Evolutionary conservation across 1,140 invertebrate species (phyloP).

Genomic region (Cephus cinctus): DNA sequence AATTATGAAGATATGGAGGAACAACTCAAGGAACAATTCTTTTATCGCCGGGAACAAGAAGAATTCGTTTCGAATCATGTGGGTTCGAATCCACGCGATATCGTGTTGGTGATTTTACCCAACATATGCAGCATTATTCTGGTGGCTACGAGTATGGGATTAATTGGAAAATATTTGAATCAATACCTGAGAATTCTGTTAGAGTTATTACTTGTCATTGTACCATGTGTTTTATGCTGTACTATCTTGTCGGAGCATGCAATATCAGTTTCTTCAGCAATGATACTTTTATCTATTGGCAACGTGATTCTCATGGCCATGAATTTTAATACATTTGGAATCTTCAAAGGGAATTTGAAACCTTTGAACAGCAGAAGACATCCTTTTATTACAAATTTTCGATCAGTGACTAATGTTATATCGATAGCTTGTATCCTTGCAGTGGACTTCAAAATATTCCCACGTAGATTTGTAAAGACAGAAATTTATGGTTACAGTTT

Average conservation of each 20-base stretch:
- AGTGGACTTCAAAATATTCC: constrained; percentile 89
- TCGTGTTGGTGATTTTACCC: constrained; percentile 52
- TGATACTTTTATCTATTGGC: constrained; percentile 24
- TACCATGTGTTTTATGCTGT: constrained; percentile 56
- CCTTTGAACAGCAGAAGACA: constrained; percentile 27
- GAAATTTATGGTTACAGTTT: constrained; percentile 82
- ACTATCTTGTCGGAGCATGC: constrained; percentile 49
- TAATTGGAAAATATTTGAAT: constrained; percentile 21
- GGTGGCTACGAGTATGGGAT: constrained; percentile 26
- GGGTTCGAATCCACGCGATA: constrained; percentile 42
- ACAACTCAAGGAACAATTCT: too few relatives aligned
- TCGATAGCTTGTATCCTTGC: constrained; percentile 85
- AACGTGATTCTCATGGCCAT: constrained; percentile 28
- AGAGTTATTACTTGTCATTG: constrained; percentile 57
- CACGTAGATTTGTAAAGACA: constrained; percentile 82
- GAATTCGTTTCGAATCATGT: constrained; percentile 43
- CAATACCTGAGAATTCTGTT: constrained; percentile 32
- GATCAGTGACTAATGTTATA: constrained; percentile 70
- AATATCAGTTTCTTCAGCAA: constrained; percentile 23
- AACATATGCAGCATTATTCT: constrained; percentile 46
- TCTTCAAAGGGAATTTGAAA: too few relatives aligned
- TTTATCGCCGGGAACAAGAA: constrained; percentile 41
- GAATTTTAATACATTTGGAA: constrained; percentile 33
- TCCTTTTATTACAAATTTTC: constrained; percentile 66
- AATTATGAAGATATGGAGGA: too few relatives aligned